These are phyloP conservation scores for Thera obeliscata DNA, from an alignment of 2,888 invertebrate genomes.

Conservation along the genomic window DNA sequence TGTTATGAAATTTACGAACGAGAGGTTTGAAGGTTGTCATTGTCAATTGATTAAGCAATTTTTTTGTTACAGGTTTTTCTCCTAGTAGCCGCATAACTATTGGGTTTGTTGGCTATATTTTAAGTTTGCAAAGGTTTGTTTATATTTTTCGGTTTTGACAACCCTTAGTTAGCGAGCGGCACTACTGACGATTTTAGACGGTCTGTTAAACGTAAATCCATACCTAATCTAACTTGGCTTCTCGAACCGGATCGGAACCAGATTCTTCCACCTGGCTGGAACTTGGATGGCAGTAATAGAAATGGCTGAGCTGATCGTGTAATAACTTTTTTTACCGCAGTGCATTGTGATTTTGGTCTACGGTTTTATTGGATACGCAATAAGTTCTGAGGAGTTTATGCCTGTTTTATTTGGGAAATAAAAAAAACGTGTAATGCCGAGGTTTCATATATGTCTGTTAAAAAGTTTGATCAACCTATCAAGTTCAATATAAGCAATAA, in stretches of 20 bases:
- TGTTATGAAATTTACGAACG: too few species aligned
- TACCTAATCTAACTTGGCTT: conserved; percentile 78
- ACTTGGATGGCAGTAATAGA: conserved; percentile 16
- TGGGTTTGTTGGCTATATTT: too few species aligned
- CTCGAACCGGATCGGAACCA: conserved; percentile 14
- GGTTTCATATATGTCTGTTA: not conserved
- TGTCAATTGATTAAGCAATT: too few species aligned
- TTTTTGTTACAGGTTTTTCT: too few species aligned
- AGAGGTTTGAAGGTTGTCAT: too few species aligned
- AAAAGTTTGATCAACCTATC: not conserved
- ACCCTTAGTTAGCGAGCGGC: conserved; percentile 30
- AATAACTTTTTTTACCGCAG: conserved; percentile 3
- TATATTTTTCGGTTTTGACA: conserved; percentile 13
- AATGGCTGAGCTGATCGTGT: conserved; percentile 11
- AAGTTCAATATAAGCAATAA: not conserved
- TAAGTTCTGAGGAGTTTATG: not conserved
- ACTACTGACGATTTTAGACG: conserved; percentile 40
- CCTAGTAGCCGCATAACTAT: too few species aligned
- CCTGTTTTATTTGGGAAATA: not conserved
- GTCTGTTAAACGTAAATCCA: conserved; percentile 71
- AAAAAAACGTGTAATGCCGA: not conserved
- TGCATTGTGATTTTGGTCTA: not conserved
- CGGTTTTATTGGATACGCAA: conserved; percentile 2
- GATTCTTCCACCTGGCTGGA: conserved; percentile 20
- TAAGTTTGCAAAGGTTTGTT: not conserved